These are phyloP conservation scores for Arctopsyche grandis DNA, from an alignment of 1,140 invertebrate species.

Conservation along the genomic window DNA sequence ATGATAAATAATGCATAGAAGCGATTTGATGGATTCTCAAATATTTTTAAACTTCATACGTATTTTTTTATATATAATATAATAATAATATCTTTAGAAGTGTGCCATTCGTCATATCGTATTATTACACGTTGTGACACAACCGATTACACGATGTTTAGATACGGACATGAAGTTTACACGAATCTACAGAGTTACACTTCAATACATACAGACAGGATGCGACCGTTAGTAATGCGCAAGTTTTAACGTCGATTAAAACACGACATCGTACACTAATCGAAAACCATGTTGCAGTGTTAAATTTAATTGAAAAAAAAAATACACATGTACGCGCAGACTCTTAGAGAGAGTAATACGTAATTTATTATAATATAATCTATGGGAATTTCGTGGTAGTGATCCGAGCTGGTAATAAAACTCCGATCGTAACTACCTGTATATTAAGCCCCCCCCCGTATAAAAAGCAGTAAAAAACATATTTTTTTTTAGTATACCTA, in stretches of 20 bases:
- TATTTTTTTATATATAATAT: too few species aligned
- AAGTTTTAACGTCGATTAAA: not conserved
- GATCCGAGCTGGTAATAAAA: conserved; percentile 17
- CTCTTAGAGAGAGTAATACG: too few species aligned
- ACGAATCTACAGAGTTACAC: conserved; percentile 6
- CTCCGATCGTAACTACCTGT: conserved; percentile 39
- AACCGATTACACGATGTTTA: conserved; percentile 34
- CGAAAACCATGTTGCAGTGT: too few species aligned
- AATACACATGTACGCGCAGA: not conserved
- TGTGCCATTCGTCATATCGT: conserved; percentile 4
- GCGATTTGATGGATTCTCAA: not conserved
- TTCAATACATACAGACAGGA: not conserved
- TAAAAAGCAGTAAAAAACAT: conserved; percentile 30
- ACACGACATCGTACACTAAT: too few species aligned
- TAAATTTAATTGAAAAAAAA: not conserved
- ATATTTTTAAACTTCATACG: not conserved
- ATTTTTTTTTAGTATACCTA: conserved; percentile 22
- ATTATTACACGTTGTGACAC: conserved; percentile 26
- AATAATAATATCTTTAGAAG: too few species aligned
- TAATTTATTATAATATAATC: conserved; percentile 8
- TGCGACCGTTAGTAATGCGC: not conserved
- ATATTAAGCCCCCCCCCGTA: conserved; percentile 18
- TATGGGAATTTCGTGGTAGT: conserved; percentile 18
- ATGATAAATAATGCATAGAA: too few species aligned
- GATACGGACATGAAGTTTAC: conserved; percentile 24